A percentile compares a stretch with the other conserved stretches of the same genome.
Conservation (phyloP, 2,113 vertebrate genomes). For the Probosciger aterrimus region DNA sequence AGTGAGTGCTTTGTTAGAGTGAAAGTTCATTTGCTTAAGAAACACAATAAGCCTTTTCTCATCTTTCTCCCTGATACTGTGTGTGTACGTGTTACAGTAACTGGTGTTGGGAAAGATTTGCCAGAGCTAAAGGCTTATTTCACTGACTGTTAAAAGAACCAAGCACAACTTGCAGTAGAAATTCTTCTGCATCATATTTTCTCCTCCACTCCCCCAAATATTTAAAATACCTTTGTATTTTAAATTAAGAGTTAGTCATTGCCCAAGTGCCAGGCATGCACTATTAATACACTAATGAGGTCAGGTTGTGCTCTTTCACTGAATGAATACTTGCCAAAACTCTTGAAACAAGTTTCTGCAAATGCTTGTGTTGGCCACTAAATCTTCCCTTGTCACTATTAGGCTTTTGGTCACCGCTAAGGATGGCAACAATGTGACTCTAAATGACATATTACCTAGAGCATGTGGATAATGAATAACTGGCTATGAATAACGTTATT, state of each 20-base stretch:
- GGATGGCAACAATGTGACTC: background rate
- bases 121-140: background rate
- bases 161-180: background rate
- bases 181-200: background rate
- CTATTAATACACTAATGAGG: slow-evolving; percentile 52
- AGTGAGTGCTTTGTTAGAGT: background rate
- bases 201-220: background rate
- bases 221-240: slow-evolving; percentile 53
- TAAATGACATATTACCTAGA: background rate
- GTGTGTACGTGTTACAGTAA: fast-evolving
- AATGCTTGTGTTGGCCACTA: background rate
- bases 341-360: slow-evolving; percentile 6
- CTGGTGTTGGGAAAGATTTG: background rate
- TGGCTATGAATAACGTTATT: background rate
- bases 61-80: fast-evolving
- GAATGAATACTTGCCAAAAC: slow-evolving; percentile 23
- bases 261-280: background rate
- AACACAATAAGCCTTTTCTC: background rate
- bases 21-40: background rate
- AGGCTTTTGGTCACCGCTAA: background rate
- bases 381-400: background rate
- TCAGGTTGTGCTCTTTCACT: slow-evolving; percentile 13
- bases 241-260: slow-evolving; percentile 16
- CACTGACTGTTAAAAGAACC: background rate
- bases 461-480: background rate